phyloP scores from a whole-genome alignment of 1,140 invertebrate species.

The Ceratina australensis region DNA sequence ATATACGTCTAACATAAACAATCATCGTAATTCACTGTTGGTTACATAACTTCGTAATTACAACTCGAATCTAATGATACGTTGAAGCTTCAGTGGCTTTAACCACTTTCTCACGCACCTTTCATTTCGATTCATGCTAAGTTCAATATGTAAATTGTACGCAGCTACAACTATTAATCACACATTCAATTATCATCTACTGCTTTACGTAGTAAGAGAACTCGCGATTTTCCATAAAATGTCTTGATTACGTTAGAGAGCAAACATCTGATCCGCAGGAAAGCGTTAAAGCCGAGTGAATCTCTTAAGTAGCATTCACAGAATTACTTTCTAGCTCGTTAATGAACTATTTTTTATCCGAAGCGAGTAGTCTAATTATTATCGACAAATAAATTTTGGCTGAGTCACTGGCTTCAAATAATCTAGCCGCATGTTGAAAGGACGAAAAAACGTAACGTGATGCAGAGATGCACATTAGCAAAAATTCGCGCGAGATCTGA shows the following conservation, averaged over 20 bases:
- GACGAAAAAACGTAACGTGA: background rate
- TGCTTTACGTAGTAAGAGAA: background rate
- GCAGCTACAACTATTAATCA: background rate
- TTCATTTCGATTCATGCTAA: background rate
- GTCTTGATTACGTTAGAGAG: background rate
- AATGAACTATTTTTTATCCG: background rate
- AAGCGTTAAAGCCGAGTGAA: background rate
- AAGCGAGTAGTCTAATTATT: background rate
- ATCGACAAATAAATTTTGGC: no score
- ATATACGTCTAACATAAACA: no score
- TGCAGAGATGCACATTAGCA: no score
- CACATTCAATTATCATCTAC: background rate
- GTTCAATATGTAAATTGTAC: background rate
- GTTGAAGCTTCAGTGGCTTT: background rate
- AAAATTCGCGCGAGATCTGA: constrained; percentile 16
- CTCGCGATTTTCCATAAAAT: background rate
- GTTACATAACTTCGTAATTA: background rate
- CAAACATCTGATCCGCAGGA: no score
- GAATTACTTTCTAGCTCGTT: background rate
- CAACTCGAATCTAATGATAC: background rate
- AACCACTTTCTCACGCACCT: background rate
- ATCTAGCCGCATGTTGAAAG: no score
- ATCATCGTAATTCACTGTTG: no score
- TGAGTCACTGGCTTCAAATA: no score
- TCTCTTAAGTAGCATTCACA: background rate